phyloP scores from a whole-genome alignment of 2,888 invertebrate genomes.

The Caenorhabditis sinica region DNA sequence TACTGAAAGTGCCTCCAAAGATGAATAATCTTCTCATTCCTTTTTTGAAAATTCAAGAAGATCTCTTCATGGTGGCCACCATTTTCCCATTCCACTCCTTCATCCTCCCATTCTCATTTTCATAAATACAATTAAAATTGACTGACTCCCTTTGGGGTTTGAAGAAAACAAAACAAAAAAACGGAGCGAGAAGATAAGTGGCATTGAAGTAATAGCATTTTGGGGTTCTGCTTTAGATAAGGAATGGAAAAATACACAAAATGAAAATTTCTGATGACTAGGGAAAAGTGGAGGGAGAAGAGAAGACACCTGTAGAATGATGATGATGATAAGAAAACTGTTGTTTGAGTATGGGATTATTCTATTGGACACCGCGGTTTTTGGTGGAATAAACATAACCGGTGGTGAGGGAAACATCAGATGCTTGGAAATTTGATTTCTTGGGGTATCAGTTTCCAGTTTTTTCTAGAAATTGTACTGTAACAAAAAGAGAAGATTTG shows the following conservation, averaged over 20 bases:
- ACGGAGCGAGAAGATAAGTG: neutral
- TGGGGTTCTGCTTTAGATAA: slow-evolving; percentile 27
- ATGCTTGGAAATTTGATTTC: neutral
- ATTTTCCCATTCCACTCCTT: neutral
- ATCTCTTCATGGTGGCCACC: slow-evolving; percentile 2
- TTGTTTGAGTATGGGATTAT: slow-evolving; percentile 56
- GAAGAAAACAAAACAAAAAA: neutral
- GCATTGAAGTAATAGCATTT: slow-evolving; percentile 40
- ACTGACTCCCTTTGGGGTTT: neutral
- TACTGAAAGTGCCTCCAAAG: neutral
- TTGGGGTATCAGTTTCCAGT: neutral
- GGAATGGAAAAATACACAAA: slow-evolving; percentile 5
- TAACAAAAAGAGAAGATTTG: too few species aligned
- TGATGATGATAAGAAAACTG: slow-evolving; percentile 53
- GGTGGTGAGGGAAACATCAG: neutral
- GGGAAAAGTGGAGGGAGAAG: neutral
- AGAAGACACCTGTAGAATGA: neutral
- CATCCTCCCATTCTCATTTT: slow-evolving; percentile 18
- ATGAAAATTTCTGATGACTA: slow-evolving; percentile 13
- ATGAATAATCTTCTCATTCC: slow-evolving; percentile 28
- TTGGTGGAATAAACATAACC: slow-evolving; percentile 42
- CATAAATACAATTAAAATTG: slow-evolving; percentile 30
- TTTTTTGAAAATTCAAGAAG: neutral
- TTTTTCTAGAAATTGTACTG: too few species aligned
- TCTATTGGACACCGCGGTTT: slow-evolving; percentile 46